phyloP scores from a whole-genome alignment of 1,140 invertebrate genomes.

The Saccostrea glomerata region DNA sequence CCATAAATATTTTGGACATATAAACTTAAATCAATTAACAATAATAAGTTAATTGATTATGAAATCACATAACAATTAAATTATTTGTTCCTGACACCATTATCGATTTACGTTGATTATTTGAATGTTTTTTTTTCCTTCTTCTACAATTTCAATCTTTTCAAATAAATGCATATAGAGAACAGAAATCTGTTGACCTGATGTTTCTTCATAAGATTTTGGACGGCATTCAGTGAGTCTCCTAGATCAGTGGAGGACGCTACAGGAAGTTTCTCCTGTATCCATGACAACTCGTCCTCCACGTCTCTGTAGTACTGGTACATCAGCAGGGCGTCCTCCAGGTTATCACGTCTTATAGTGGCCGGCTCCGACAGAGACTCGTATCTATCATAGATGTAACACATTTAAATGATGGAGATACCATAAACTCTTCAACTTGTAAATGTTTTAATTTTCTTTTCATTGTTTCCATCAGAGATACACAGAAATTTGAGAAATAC shows the following conservation, averaged over 20 bases:
- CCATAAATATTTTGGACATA: not conserved
- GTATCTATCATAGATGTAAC: conserved; percentile 81
- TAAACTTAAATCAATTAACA: too few relatives aligned
- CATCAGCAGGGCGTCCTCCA: conserved; percentile 94
- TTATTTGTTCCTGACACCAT: not conserved
- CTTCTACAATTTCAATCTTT: not conserved
- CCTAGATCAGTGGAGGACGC: conserved; percentile 97
- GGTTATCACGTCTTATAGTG: conserved; percentile 81
- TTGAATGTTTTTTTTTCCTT: too few relatives aligned
- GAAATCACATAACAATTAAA: not conserved
- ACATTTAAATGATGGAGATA: not conserved
- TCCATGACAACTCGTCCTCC: conserved; percentile 99
- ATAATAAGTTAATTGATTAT: too few relatives aligned
- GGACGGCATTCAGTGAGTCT: conserved; percentile 95
- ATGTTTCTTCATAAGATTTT: conserved; percentile 99
- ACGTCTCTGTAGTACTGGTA: conserved; percentile 98
- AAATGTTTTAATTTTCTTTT: not conserved
- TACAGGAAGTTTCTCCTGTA: conserved; percentile 98
- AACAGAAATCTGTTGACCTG: conserved; percentile 83
- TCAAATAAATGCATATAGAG: not conserved
- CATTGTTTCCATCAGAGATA: not conserved
- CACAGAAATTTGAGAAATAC: not conserved
- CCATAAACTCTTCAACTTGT: not conserved
- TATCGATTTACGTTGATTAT: not conserved
- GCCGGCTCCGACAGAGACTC: conserved; percentile 83